Conservation (phyloP, 1,140 invertebrate genomes). For the Drosophila busckii region DNA sequence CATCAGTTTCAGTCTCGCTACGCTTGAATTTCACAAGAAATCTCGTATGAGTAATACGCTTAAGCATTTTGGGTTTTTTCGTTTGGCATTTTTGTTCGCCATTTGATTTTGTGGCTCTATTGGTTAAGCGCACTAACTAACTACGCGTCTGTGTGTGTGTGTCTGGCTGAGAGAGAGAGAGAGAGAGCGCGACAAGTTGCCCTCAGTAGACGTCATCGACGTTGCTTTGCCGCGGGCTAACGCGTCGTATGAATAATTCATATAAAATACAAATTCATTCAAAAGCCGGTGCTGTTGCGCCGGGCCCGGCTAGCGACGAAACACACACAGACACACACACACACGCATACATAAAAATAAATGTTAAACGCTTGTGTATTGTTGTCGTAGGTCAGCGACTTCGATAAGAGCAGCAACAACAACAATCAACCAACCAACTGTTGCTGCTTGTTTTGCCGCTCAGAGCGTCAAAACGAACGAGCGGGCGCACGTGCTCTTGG, state of each 20-base stretch:
- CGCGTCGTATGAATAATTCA: conserved; percentile 56
- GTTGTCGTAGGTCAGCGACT: conserved; percentile 67
- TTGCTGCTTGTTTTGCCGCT: not conserved
- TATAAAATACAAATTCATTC: conserved; percentile 40
- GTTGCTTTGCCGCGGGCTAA: conserved; percentile 19
- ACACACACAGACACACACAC: not conserved
- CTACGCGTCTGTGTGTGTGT: not conserved
- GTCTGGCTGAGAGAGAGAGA: conserved; percentile 11
- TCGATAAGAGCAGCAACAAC: conserved; percentile 38
- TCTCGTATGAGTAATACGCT: conserved; percentile 57
- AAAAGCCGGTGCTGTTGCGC: conserved; percentile 7
- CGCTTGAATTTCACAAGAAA: conserved; percentile 71
- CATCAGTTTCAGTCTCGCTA: conserved; percentile 16
- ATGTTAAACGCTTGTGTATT: not conserved
- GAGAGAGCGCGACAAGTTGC: conserved; percentile 16
- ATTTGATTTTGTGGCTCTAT: no score
- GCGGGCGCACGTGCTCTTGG: conserved; percentile 19
- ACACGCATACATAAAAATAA: no score
- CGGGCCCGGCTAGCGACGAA: not conserved
- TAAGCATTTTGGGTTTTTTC: conserved; percentile 9
- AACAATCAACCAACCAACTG: conserved; percentile 1
- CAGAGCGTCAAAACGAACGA: no score
- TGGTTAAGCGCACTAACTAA: no score
- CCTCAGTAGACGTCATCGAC: conserved; percentile 24
- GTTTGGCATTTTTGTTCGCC: no score